Base-by-base conservation (phyloP, 2,113 vertebrate genomes). In the Oreocharis arfaki region DNA sequence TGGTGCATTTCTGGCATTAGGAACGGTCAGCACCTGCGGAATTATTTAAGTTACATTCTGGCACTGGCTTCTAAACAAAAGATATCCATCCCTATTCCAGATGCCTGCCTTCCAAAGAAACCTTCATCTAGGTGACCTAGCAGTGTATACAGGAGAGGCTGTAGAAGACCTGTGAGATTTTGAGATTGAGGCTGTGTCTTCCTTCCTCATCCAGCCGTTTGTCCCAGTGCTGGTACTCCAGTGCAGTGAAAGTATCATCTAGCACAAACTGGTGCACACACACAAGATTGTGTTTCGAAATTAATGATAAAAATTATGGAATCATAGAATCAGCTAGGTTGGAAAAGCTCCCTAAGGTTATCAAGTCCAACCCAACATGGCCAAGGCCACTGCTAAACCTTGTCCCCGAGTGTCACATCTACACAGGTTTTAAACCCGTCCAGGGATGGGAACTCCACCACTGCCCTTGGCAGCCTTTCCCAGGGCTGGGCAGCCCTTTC, bases 61-160 rank as follows among this genome's bases (percentile, higher is more conserved):
- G 5, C 17, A 6, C 10, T 24, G 22, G 37, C 22, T 73, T 81
- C 37, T 49, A 41, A 37, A 5, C 6, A 44, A 44, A 84, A 84
- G 3, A 4, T 1, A 2, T 46, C 5, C 0, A 2, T 17, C 23
- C 4, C 0, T 39, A 22, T 60, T 44, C 47, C 37, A 44, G 5
- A 39, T 24, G 3, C 16, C 22, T 60, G 2, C 23, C 27, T 70
- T 81, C 16, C 10, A 13, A 61, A 87, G 11, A 12, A 18, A 7
- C 6, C 17, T 74, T 77, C 3, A 20, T 41, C 22, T 46, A 39
- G 3, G 35, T 41, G n/a, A 65, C 9, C 3, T 24, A 44, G 22
- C 0, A 0, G 18, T 35, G 13, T 11, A 1, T 27, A 11, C 11
- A 64, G 19, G 30, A 60, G 12, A 55, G 4, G 20, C 7, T 68